Evolutionary conservation across 2,113 vertebrate genomes (phyloP), one percentile per base, ranked within the genome.

Genomic region (Actenoides hombroni): DNA sequence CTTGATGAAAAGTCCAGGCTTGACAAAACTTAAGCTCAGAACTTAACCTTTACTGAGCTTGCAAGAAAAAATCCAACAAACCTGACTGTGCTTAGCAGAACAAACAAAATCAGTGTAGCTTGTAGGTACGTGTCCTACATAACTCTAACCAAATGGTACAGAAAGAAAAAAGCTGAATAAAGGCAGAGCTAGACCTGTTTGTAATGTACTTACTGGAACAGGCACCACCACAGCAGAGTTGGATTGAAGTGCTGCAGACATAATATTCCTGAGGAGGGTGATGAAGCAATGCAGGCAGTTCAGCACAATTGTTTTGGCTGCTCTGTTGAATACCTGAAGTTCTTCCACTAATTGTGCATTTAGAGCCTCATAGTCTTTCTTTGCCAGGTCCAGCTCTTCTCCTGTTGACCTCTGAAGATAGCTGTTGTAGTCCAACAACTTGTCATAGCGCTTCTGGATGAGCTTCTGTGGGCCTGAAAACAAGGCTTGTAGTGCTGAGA

Each of bases 361-460:
- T 69, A 99, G 97, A 46, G 99, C 99, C 92, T 99, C 98, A 3
- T 99, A 99, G 49, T 99, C 99, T 70, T 98, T 98, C 90, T 98
- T 98, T 77, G 99, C 98, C 69, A 98, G 97, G 71, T 98, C 98
- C 13, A 98, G 97, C 53, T 99, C 98, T 13, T 98, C 98, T 23
- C 97, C 97, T 3, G 95, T 92, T 16, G 98, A 97, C 93, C 97
- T 98, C 95, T 98, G 98, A 65, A 98, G 97, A 88, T 77, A 98
- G 97, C 99, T 98, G 97, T 98, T 98, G 91, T 98, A 99, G 97
- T 99, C 99, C 81, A 99, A 97, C 64, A 99, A 89, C 95, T 99
- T 99, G 98, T 99, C 99, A 9, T 99, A 99, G 65, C 99, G 99
- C 93, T 99, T 99, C 97, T 99, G 99, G 94, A 99, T 99, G 86